Conservation (phyloP, 2,888 invertebrate species). For the Polydrusus pterygomalis region DNA sequence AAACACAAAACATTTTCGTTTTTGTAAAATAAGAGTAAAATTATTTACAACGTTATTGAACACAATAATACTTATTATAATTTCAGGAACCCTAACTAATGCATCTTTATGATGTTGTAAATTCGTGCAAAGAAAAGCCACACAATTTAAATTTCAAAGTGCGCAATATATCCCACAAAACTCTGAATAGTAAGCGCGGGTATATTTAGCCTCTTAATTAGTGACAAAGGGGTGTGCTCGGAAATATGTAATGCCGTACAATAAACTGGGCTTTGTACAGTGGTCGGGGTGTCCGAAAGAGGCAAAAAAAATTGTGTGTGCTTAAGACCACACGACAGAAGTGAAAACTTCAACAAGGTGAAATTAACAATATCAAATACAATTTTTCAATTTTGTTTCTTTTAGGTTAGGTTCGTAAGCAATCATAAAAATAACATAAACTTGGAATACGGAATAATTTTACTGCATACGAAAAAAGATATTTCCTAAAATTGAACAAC, state of each 20-base stretch:
- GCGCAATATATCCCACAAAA: conserved; percentile 50
- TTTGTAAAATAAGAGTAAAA: too few species aligned
- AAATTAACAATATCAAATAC: too few species aligned
- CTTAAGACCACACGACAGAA: too few species aligned
- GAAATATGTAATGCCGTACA: conserved; percentile 48
- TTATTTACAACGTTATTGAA: too few species aligned
- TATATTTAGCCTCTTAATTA: conserved; percentile 56
- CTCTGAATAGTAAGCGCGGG: conserved; percentile 44
- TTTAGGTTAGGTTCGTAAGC: too few species aligned
- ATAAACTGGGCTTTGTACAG: conserved; percentile 40
- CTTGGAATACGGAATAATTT: too few species aligned
- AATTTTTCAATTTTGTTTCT: too few species aligned
- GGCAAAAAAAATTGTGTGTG: not conserved
- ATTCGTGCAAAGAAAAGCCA: conserved; percentile 40
- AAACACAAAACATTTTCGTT: too few species aligned
- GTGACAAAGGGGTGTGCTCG: conserved; percentile 55
- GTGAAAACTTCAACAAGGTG: too few species aligned
- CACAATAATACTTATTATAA: not conserved
- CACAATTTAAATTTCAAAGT: conserved; percentile 50
- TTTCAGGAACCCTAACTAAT: conserved; percentile 38
- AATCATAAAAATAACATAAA: too few species aligned
- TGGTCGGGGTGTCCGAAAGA: not conserved
- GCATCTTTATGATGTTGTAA: conserved; percentile 43
- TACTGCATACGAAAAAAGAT: too few species aligned
- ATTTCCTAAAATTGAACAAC: too few species aligned